Percentiles rank a stretch among this genome's conserved stretches.
These are phyloP conservation scores for Seriola dumerili DNA, from an alignment of 2,113 vertebrate species.

Conservation along the genomic window DNA sequence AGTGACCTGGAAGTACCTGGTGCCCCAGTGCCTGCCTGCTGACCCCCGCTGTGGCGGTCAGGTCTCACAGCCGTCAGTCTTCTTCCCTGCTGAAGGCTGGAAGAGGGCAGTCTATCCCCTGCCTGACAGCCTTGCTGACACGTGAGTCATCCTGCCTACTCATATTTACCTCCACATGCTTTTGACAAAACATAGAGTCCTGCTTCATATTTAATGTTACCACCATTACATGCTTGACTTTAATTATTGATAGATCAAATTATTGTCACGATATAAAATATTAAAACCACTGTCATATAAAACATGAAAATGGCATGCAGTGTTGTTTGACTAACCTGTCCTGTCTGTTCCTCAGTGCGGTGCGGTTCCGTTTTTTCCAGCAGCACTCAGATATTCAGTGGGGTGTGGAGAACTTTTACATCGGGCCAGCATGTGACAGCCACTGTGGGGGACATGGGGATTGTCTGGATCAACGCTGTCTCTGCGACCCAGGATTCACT, in stretches of 20 bases:
- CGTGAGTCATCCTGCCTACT: conserved; percentile 80
- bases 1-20: conserved; percentile 96
- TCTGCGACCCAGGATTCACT: conserved; percentile 95
- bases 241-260: conserved; percentile 25
- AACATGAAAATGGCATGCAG: conserved; percentile 15
- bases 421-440: conserved; percentile 93
- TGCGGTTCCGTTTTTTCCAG: conserved; percentile 98
- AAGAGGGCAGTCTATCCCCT: conserved; percentile 93
- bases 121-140: conserved; percentile 92
- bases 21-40: conserved; percentile 95
- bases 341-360: conserved; percentile 82
- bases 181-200: background rate
- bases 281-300: conserved; percentile 33
- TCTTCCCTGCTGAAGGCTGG: conserved; percentile 95
- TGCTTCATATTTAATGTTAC: conserved; percentile 40
- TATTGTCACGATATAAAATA: conserved; percentile 17
- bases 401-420: conserved; percentile 98
- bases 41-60: conserved; percentile 94
- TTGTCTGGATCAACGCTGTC: conserved; percentile 93
- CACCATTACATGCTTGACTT: background rate
- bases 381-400: conserved; percentile 95
- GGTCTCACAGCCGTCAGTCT: conserved; percentile 96
- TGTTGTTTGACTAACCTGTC: conserved; percentile 32
- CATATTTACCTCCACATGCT: background rate
- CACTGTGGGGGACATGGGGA: conserved; percentile 96